These are phyloP conservation scores for Labeo rohita DNA, from an alignment of 2,113 vertebrate species.

Conservation along the genomic window DNA sequence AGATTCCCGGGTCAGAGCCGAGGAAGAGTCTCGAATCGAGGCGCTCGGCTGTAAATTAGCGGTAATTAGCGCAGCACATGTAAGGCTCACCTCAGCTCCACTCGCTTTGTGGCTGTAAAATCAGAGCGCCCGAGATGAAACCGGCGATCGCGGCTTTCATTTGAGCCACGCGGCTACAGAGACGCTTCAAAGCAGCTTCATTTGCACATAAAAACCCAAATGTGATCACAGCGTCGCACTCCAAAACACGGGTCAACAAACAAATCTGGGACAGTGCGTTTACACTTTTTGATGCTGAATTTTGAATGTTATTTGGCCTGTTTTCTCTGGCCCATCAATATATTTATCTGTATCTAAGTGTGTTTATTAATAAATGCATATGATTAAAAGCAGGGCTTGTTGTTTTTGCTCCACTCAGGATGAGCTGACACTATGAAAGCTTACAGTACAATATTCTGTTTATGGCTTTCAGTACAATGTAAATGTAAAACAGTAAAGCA, in stretches of 20 bases:
- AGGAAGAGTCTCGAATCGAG: background rate
- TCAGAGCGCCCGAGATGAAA: background rate
- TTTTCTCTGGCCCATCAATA: background rate
- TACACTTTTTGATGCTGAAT: constrained; percentile 7
- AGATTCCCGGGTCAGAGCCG: background rate
- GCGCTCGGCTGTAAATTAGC: constrained; percentile 41
- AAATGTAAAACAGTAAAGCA: background rate
- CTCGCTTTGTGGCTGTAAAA: constrained; percentile 33
- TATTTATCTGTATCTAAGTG: background rate
- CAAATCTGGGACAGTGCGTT: constrained; percentile 18
- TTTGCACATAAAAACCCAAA: constrained; percentile 22
- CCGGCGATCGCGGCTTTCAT: background rate
- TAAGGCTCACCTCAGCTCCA: constrained; percentile 57
- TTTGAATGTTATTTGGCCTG: background rate
- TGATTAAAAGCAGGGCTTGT: background rate
- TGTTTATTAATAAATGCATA: background rate
- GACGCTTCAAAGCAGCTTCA: constrained; percentile 7
- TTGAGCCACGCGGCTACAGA: background rate
- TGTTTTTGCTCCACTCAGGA: background rate
- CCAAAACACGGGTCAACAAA: background rate
- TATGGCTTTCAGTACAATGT: background rate
- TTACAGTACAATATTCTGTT: background rate
- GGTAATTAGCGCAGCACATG: constrained; percentile 58
- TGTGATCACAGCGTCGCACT: background rate
- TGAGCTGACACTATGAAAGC: background rate